Conservation (phyloP, 1,140 invertebrate species). For the Achatina immaculata region DNA sequence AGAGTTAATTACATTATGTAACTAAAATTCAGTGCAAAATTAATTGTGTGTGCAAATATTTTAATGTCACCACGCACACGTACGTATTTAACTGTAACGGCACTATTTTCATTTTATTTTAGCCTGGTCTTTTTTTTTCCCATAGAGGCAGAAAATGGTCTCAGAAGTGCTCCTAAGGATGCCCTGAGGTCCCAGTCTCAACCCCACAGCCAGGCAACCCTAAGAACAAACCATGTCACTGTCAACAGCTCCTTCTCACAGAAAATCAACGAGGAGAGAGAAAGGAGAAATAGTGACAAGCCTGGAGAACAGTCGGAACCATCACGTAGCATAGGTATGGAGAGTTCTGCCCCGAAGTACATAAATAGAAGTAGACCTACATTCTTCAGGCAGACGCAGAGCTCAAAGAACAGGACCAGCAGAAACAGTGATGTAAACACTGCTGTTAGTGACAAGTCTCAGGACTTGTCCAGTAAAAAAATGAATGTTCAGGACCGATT, state of each 20-base stretch:
- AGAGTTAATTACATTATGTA: too few relatives aligned
- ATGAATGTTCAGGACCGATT: constrained; percentile 9
- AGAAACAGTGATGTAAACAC: neutral
- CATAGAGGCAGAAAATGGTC: neutral
- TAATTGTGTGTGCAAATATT: too few relatives aligned
- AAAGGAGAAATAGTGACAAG: constrained; percentile 3
- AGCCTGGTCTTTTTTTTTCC: neutral
- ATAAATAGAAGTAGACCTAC: constrained; percentile 19
- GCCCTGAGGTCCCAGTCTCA: neutral
- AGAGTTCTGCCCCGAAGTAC: constrained; percentile 5
- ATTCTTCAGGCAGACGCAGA: constrained; percentile 28
- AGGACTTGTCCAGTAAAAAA: neutral
- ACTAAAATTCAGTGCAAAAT: too few relatives aligned
- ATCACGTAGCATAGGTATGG: neutral
- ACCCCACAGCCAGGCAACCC: neutral
- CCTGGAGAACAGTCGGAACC: neutral
- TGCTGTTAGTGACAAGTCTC: neutral
- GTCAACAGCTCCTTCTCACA: neutral
- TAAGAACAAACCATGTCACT: neutral
- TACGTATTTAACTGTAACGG: too few relatives aligned
- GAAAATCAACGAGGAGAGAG: constrained; percentile 29
- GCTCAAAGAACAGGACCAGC: constrained; percentile 28
- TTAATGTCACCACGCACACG: too few relatives aligned
- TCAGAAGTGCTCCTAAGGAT: neutral
- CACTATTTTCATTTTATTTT: too few relatives aligned